Percentiles rank a stretch among this genome's conserved stretches.
Conservation (phyloP, 2,888 invertebrate genomes). For the Drymonia ruficornis region DNA sequence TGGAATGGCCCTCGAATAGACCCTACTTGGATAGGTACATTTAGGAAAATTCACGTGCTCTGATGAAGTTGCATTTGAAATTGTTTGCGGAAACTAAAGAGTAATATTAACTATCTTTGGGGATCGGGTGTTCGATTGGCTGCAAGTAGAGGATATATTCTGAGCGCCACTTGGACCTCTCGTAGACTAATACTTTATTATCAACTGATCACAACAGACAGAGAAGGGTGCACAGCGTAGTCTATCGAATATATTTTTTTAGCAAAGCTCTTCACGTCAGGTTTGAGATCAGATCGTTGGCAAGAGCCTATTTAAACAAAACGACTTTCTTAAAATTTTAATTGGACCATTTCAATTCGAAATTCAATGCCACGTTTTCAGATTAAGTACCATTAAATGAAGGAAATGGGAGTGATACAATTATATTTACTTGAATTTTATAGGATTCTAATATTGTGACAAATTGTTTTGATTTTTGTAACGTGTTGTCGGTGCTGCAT, state of each 20-base stretch:
- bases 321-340: background rate
- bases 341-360: background rate
- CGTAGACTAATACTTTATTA: too few relatives aligned
- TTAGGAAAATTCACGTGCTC: background rate
- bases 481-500: slow-evolving; percentile 20
- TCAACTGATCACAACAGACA: too few relatives aligned
- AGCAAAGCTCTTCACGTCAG: too few relatives aligned
- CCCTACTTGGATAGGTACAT: too few relatives aligned
- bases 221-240: too few relatives aligned
- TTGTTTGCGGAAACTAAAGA: slow-evolving; percentile 3
- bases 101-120: background rate
- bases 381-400: background rate
- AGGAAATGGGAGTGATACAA: background rate
- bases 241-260: too few relatives aligned
- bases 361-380: too few relatives aligned
- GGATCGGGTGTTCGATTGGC: too few relatives aligned
- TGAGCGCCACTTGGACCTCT: too few relatives aligned
- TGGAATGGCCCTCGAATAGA: too few relatives aligned
- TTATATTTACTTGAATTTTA: background rate
- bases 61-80: background rate
- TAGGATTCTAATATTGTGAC: background rate
- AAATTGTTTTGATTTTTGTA: slow-evolving; percentile 7
- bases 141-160: too few relatives aligned
- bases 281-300: too few relatives aligned
- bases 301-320: background rate